Percentiles rank a stretch among this genome's conserved stretches.
phyloP scores from a whole-genome alignment of 2,113 vertebrate species.

The human (Homo sapiens) region DNA sequence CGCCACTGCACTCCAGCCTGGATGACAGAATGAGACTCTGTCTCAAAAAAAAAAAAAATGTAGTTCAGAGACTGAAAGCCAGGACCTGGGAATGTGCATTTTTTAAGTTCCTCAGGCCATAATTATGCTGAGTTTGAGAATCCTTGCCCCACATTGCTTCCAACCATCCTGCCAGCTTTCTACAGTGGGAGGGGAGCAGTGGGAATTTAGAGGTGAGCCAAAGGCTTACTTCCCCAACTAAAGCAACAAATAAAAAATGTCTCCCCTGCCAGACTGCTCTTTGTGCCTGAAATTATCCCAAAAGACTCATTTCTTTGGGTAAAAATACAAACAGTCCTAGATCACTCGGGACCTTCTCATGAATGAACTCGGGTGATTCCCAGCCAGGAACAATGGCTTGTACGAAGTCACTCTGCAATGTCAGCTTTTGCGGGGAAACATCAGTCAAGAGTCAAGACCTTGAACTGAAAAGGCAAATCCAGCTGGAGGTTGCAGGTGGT shows the following conservation, averaged over 20 bases:
- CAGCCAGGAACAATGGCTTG: background rate
- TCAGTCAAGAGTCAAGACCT: background rate
- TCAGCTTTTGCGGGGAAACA: background rate
- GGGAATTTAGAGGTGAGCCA: background rate
- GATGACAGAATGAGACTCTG: too few species aligned
- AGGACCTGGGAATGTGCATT: background rate
- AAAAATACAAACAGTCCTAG: background rate
- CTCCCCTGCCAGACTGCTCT: background rate
- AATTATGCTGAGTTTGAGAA: background rate
- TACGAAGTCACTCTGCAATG: background rate
- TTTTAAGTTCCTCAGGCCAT: background rate
- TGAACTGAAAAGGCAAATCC: background rate
- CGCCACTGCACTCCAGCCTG: too few species aligned
- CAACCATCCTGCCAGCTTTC: background rate
- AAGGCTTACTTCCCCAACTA: background rate
- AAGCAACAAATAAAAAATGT: background rate
- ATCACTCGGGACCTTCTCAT: background rate
- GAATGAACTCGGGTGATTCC: background rate
- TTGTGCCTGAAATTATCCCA: background rate
- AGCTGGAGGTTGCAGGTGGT: background rate
- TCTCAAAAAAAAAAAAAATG: background rate
- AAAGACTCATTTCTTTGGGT: background rate
- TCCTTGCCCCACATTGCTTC: background rate
- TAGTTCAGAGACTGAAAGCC: background rate
- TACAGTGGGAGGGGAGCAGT: rapidly evolving